These are phyloP conservation scores for Hypomecis punctinalis DNA, from an alignment of 2,888 invertebrate species.

Conservation along the genomic window DNA sequence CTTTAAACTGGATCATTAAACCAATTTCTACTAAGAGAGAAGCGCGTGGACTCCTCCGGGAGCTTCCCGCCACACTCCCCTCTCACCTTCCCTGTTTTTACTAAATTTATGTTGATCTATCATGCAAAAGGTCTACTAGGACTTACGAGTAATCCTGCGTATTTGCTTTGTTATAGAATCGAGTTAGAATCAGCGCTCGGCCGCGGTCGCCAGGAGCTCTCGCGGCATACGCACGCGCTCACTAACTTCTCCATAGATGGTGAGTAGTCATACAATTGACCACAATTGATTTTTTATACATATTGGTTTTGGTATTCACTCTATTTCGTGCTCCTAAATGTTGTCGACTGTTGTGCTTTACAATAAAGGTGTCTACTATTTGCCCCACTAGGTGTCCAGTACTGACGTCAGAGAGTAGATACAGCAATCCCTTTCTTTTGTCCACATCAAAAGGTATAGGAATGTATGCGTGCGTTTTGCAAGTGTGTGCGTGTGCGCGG, in stretches of 20 bases:
- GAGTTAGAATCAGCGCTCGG: constrained; percentile 90
- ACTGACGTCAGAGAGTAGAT: constrained; percentile 84
- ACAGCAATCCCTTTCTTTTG: constrained; percentile 82
- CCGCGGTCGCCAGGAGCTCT: constrained; percentile 79
- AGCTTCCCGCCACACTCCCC: no score
- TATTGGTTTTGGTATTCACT: background rate
- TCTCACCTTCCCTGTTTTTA: no score
- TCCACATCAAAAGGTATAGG: constrained; percentile 83
- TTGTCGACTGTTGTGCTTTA: constrained; percentile 40
- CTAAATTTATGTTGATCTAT: no score
- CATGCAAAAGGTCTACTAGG: no score
- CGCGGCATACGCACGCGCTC: constrained; percentile 71
- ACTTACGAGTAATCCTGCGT: background rate
- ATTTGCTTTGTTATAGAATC: constrained; percentile 77
- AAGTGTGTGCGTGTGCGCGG: constrained; percentile 66
- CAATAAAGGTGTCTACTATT: constrained; percentile 75
- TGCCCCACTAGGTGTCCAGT: constrained; percentile 83
- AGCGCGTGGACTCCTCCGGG: no score
- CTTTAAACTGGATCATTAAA: no score
- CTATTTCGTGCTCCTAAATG: constrained; percentile 5
- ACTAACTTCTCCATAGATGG: constrained; percentile 80
- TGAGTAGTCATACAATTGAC: constrained; percentile 47
- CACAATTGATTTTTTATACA: background rate
- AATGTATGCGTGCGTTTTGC: constrained; percentile 81
- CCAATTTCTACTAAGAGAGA: no score